Evolutionary conservation across 37 sponge, comb jelly and placozoan genomes (phyloP).

Genomic region (Axinella damicornis): DNA sequence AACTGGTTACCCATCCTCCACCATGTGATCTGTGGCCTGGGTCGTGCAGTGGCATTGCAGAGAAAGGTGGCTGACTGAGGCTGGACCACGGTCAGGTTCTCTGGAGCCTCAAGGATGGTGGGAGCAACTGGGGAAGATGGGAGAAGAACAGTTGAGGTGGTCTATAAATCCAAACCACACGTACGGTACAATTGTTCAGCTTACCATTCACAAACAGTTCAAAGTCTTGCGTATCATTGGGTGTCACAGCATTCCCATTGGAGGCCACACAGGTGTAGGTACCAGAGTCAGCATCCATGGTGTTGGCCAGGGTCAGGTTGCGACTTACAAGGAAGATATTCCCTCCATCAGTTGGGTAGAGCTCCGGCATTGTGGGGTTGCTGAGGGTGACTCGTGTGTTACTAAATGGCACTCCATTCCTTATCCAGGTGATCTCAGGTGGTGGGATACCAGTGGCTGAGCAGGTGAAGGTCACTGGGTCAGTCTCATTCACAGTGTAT

Average conservation of each 20-base stretch:
- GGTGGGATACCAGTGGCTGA: too few relatives aligned
- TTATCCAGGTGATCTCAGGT: too few relatives aligned
- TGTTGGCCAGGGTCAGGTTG: background rate
- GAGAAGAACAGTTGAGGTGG: too few relatives aligned
- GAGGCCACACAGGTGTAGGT: constrained; percentile 59
- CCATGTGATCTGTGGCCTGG: constrained; percentile 60
- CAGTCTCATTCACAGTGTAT: too few relatives aligned
- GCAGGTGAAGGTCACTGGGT: too few relatives aligned
- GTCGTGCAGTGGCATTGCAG: constrained; percentile 52
- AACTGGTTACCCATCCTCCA: background rate
- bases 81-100: constrained; percentile 10
- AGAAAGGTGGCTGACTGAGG: constrained; percentile 15
- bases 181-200: too few relatives aligned
- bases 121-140: constrained; percentile 43
- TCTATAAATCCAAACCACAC: too few relatives aligned
- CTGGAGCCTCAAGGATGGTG: constrained; percentile 16
- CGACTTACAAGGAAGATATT: background rate
- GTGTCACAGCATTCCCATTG: constrained; percentile 9
- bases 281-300: constrained; percentile 54
- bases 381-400: too few relatives aligned
- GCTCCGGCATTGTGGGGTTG: too few relatives aligned
- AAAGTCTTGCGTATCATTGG: too few relatives aligned
- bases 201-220: too few relatives aligned
- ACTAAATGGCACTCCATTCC: too few relatives aligned
- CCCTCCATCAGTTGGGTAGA: background rate